Evolutionary conservation across 2,113 vertebrate genomes (phyloP), one percentile per base, ranked within the genome.

Genomic region (Crotalus viridis): DNA sequence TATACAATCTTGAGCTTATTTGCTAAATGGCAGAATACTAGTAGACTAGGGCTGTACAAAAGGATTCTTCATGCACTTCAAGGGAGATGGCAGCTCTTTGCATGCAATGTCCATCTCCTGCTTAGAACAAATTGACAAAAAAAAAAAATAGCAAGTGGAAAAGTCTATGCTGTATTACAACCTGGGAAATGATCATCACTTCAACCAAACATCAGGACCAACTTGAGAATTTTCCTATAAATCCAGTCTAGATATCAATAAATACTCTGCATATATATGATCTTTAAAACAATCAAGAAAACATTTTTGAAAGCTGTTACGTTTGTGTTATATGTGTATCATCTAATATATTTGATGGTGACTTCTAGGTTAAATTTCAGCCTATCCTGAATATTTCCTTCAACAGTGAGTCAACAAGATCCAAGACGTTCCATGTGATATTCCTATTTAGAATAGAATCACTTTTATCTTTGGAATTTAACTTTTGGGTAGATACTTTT

Each of bases 261-360:
- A 15, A 21, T 26, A 10, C 86, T 93, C 5, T 12, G 0, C 43
- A 0, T 89, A 48, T 89, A 89, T 51, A 93, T 93, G 5, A 59
- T 87, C 10, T 92, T 9, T 94, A 57, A 81, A 94, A 91, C 2
- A 0, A 46, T 3, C 81, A 89, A 21, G 28, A n/a, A 52, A 56
- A n/a, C 10, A 17, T 4, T 13, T 56, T 48, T 26, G 61, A 85
- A 86, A 39, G 39, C 24, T n/a, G 19, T 3, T 88, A 21, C 7
- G 1, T n/a, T 48, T 90, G 64, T 90, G 28, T 69, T 46, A 28
- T 28, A 87, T 24, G 3, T 9, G 3, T 93, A 91, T n/a, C 26
- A 13, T 10, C 64, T 91, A 43, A 87, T 91, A 21, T 55, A 93
- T 95, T 95, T 92, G 54, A 19, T 91, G 46, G 10, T 88, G 93